Percentiles rank a stretch among this genome's conserved stretches.
Conservation (phyloP, 2,113 vertebrate genomes). For the Scatophagus argus region DNA sequence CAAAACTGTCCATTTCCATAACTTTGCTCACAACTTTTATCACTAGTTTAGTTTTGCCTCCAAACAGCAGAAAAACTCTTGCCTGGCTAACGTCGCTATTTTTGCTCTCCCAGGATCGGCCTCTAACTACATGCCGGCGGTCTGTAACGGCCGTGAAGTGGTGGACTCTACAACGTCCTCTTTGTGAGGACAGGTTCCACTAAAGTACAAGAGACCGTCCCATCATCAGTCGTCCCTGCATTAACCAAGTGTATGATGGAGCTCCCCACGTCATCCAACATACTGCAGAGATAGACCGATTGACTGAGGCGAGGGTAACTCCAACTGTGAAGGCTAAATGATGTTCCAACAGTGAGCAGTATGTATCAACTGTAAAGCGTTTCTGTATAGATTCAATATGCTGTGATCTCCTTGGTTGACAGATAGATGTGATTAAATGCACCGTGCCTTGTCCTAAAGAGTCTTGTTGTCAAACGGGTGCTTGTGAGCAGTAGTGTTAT, state of each 20-base stretch:
- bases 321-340: slow-evolving; percentile 65
- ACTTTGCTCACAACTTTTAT: slow-evolving; percentile 16
- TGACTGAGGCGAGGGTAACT: slow-evolving; percentile 35
- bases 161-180: slow-evolving; percentile 97
- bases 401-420: slow-evolving; percentile 73
- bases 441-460: slow-evolving; percentile 78
- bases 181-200: slow-evolving; percentile 84
- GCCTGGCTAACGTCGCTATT: slow-evolving; percentile 20
- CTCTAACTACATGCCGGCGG: slow-evolving; percentile 91
- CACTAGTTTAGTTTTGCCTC: slow-evolving; percentile 15
- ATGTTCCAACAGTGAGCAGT: slow-evolving; percentile 53
- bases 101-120: slow-evolving; percentile 82
- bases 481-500: slow-evolving; percentile 75
- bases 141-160: slow-evolving; percentile 96
- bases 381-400: slow-evolving; percentile 80
- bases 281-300: slow-evolving; percentile 52
- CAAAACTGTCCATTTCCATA: background rate
- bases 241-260: slow-evolving; percentile 20
- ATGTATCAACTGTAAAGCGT: slow-evolving; percentile 69
- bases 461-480: slow-evolving; percentile 77
- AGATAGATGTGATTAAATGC: slow-evolving; percentile 78
- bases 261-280: slow-evolving; percentile 37
- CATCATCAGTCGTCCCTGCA: slow-evolving; percentile 43
- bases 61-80: background rate
- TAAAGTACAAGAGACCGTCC: slow-evolving; percentile 55